Percentiles rank a stretch among this genome's conserved stretches.
These are phyloP conservation scores for Pardalotus punctatus DNA, from an alignment of 2,113 vertebrate genomes.

Conservation along the genomic window DNA sequence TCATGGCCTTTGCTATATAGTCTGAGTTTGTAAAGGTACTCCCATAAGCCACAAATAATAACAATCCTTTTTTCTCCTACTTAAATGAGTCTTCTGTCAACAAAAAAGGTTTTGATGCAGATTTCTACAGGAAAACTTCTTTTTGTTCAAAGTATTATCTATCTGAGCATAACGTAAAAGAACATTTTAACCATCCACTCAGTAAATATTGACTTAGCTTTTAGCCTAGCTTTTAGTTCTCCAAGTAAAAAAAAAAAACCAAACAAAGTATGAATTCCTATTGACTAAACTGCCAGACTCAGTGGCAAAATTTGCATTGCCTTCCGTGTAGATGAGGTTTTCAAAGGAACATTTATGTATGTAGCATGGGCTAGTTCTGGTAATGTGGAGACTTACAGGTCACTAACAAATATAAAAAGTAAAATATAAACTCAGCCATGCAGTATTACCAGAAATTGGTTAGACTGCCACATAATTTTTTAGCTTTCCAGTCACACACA, in stretches of 20 bases:
- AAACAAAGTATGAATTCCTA: background rate
- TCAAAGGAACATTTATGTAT: background rate
- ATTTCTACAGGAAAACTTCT: background rate
- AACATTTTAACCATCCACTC: background rate
- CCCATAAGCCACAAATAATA: background rate
- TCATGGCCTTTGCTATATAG: background rate
- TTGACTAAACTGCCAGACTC: background rate
- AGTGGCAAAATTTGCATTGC: background rate
- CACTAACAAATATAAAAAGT: background rate
- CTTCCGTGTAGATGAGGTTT: background rate
- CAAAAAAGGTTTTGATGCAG: background rate
- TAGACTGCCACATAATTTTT: background rate
- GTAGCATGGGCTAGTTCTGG: background rate
- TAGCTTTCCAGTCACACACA: background rate
- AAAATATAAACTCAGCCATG: background rate
- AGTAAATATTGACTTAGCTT: background rate
- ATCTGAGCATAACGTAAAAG: background rate
- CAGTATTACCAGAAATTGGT: background rate
- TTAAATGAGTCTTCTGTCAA: background rate
- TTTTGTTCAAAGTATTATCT: background rate
- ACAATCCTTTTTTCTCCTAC: background rate
- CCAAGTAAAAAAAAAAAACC: background rate
- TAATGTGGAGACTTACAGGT: background rate
- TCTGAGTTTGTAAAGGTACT: background rate
- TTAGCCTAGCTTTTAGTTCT: background rate